Percentiles rank a stretch among this genome's conserved stretches.
These are phyloP conservation scores for human DNA, from an alignment of 2,113 vertebrate genomes.

Conservation along the genomic window DNA sequence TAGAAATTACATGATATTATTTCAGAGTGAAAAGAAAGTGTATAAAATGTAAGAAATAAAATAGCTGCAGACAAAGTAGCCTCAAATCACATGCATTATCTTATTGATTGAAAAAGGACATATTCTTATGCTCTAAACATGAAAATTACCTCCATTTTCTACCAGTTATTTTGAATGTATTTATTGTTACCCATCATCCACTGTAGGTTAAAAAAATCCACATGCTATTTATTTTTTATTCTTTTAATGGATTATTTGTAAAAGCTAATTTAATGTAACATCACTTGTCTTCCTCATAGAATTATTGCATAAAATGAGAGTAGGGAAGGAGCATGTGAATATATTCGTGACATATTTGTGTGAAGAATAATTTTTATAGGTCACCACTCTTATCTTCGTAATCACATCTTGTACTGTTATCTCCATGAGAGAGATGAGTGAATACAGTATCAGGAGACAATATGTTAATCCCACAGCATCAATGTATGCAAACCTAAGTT, in stretches of 20 bases:
- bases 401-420: neutral
- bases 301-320: neutral
- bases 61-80: neutral
- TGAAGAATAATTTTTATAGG: neutral
- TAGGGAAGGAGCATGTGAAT: neutral
- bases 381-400: neutral
- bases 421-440: fast-evolving
- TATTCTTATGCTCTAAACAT: neutral
- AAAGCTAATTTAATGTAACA: neutral
- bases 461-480: neutral
- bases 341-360: neutral
- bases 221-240: neutral
- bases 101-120: neutral
- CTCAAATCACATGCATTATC: neutral
- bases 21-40: neutral
- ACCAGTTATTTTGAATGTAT: neutral
- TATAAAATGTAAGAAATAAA: constrained; percentile 26
- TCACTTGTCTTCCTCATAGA: neutral
- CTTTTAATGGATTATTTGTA: neutral
- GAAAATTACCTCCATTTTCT: neutral
- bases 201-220: neutral
- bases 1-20: neutral
- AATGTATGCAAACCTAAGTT: neutral
- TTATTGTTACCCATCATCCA: neutral
- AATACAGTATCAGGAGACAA: neutral